phyloP scores from a whole-genome alignment of 2,888 invertebrate genomes.

The Tiliacea aurago region DNA sequence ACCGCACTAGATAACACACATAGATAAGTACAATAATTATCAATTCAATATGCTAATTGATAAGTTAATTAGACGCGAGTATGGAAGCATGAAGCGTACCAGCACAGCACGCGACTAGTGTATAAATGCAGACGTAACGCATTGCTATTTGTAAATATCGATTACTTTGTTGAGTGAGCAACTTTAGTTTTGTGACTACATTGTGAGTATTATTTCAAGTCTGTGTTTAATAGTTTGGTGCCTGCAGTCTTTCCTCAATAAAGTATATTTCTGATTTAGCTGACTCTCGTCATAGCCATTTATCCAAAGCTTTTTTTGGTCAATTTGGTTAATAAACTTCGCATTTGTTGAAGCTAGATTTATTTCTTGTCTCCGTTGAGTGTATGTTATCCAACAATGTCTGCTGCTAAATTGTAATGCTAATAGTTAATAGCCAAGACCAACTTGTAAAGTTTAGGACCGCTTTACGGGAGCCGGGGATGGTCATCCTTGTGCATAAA shows the following conservation, averaged over 20 bases:
- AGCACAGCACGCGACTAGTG: constrained; percentile 51
- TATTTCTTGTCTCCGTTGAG: neutral
- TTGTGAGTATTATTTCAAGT: neutral
- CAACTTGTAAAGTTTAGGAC: constrained; percentile 10
- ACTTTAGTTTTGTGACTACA: constrained; percentile 1
- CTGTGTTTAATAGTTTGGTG: neutral
- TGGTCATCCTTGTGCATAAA: constrained; percentile 8
- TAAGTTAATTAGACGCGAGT: constrained; percentile 67
- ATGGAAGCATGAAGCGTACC: constrained; percentile 54
- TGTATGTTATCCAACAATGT: neutral
- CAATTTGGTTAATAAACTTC: neutral
- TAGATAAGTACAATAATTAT: constrained; percentile 68
- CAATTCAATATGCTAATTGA: constrained; percentile 73
- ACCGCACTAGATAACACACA: constrained; percentile 55
- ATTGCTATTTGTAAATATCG: constrained; percentile 45
- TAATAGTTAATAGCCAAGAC: constrained; percentile 5
- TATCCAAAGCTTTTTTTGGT: neutral
- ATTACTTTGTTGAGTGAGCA: constrained; percentile 35
- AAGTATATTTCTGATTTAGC: neutral
- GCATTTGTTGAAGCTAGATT: neutral
- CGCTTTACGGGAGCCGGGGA: neutral
- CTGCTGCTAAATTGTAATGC: too few relatives aligned
- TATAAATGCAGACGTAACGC: constrained; percentile 38
- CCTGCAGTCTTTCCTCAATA: neutral
- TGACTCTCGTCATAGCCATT: neutral